A percentile compares a stretch with the other conserved stretches of the same genome.
Evolutionary conservation across 2,797 vertebrate species (phyloP).

Genomic region (Neosilurus mollespiculum): DNA sequence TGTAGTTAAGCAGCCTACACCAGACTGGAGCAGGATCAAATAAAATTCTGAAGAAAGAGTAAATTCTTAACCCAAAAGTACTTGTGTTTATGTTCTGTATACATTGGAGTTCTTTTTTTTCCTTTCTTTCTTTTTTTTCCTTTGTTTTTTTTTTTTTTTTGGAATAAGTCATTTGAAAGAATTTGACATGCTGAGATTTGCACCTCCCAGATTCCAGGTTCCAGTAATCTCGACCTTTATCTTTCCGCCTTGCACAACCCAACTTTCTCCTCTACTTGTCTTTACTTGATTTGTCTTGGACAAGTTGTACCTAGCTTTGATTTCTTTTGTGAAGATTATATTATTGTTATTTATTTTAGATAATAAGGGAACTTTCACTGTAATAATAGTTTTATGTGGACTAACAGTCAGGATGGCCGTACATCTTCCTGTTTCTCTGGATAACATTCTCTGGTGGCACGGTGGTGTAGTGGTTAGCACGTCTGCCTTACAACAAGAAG

Average conservation of each 20-base stretch:
- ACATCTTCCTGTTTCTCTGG: background rate
- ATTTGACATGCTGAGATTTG: background rate
- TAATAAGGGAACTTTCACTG: no score
- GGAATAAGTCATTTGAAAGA: background rate
- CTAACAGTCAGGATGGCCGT: background rate
- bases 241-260: background rate
- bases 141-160: no score
- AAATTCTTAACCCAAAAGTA: background rate
- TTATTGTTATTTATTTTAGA: no score
- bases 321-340: background rate
- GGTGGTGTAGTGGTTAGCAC: no score
- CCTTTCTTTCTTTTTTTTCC: no score
- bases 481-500: no score
- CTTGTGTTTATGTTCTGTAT: background rate
- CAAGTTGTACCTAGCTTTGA: background rate
- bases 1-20: background rate
- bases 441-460: no score
- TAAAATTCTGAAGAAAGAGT: background rate
- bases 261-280: slow-evolving; percentile 6
- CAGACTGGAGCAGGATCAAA: background rate
- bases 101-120: background rate
- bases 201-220: background rate
- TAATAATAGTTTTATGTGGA: background rate
- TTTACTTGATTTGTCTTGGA: slow-evolving; percentile 3
- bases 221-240: background rate